Evolutionary conservation across 2,797 vertebrate genomes (phyloP).

Genomic region (Coracias cyanogaster): DNA sequence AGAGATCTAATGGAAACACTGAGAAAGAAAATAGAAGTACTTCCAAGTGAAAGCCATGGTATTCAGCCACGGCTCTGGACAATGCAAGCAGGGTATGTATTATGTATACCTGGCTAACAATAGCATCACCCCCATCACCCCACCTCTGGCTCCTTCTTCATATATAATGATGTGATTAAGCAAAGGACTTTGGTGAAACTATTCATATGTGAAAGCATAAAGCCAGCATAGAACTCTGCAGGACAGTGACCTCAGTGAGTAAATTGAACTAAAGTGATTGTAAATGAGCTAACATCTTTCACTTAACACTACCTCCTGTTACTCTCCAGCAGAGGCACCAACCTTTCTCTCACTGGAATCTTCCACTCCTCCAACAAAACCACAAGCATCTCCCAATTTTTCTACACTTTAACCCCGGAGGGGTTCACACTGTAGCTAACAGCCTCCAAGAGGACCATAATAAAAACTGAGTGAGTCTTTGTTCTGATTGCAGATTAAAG

Average conservation of each 20-base stretch:
- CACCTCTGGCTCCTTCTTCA: not conserved
- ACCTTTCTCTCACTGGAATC: constrained; percentile 52
- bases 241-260: constrained; percentile 24
- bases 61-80: not conserved
- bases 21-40: not conserved
- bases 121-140: not conserved
- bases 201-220: constrained; percentile 32
- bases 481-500: constrained; percentile 65
- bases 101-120: constrained; percentile 15
- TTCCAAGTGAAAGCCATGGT: not conserved
- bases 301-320: constrained; percentile 53
- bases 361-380: constrained; percentile 68
- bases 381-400: constrained; percentile 73
- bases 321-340: constrained; percentile 48
- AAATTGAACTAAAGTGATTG: constrained; percentile 62
- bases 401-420: constrained; percentile 66
- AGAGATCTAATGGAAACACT: not conserved
- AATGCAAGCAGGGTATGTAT: not conserved
- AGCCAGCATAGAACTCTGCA: not conserved
- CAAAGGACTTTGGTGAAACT: not conserved
- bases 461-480: constrained; percentile 54
- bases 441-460: constrained; percentile 24
- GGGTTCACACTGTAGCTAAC: constrained; percentile 55
- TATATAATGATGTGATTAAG: constrained; percentile 31
- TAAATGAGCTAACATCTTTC: constrained; percentile 70